Evolutionary conservation across 2,797 vertebrate genomes (phyloP).

Genomic region (Premnoplex brunnescens): DNA sequence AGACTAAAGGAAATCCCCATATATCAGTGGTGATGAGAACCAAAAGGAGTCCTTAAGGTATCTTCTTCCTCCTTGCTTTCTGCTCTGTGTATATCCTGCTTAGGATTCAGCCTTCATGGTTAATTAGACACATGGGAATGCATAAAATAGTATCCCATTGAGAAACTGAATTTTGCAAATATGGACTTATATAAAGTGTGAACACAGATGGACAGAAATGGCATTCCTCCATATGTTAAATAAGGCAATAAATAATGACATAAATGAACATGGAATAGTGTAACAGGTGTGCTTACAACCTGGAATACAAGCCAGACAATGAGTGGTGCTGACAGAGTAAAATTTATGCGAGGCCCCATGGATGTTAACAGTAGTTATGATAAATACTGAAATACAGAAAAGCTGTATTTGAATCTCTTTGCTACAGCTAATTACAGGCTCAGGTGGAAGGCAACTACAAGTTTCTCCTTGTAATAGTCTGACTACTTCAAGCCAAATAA

Average conservation of each 20-base stretch:
- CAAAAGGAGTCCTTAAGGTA: not conserved
- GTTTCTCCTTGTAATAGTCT: not conserved
- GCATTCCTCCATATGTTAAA: not conserved
- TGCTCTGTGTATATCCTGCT: not conserved
- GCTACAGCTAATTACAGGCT: not conserved
- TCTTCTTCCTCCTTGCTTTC: not conserved
- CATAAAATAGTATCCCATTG: not conserved
- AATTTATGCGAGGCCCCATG: not conserved
- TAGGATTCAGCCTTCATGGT: not conserved
- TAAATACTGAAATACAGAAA: not conserved
- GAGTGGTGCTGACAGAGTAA: not conserved
- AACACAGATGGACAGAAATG: not conserved
- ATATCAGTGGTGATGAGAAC: not conserved
- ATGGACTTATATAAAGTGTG: not conserved
- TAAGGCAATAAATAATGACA: not conserved
- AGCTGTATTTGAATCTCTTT: not conserved
- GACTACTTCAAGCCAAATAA: not conserved
- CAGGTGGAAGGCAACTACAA: not conserved
- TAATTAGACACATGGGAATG: not conserved
- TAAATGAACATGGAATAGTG: not conserved
- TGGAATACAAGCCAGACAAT: not conserved
- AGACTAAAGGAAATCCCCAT: not conserved
- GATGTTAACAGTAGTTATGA: not conserved
- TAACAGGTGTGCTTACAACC: not conserved
- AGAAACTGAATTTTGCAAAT: not conserved